Evolutionary conservation across 1,140 invertebrate species (phyloP), one percentile per base, ranked within the genome.

Genomic region (Zaprionus vittiger): DNA sequence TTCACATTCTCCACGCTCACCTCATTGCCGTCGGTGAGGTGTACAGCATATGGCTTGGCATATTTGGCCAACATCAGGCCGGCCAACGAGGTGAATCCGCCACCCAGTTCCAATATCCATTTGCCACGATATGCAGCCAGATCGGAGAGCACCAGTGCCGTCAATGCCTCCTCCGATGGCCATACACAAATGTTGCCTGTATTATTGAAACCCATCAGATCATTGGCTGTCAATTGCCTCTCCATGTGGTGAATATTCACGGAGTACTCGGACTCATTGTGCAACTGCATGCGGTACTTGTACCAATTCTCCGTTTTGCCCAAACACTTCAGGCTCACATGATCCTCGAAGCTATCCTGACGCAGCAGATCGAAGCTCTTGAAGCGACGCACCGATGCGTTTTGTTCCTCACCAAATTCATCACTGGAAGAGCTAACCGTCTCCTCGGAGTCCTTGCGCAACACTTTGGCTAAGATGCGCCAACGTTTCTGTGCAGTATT

Each of bases 171-270:
- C 93, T 98, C 97, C 5, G 97, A 97, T 11, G 97, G 97, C 97
- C 97, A 98, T 2, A 98, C 95, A 93, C 97, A 97, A 4, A 98
- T 95, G 93, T 98, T 98, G n/a, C 97, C 97, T 1, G 97, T 98
- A 81, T 98, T 98, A 92, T 98, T 97, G 93, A 97, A 98, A 1
- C 97, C 97, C 92, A 96, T 96, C 24, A 98, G 93, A 81, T 96
- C 95, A 79, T 94, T 95, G 4, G 95, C 95, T 1, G 95, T 96
- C 79, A 96, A 95, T 22, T 92, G 94, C 22, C 95, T 94, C 69
- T 94, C 94, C 62, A 95, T 92, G 64, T 95, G 95, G 11, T 94
- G 94, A 22, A 96, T 94, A 49, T 94, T 93, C 0, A 95, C 93
- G 11, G 84, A 93, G 80, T 93, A 95, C 28, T 93, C 87, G 3